Base-by-base conservation (phyloP, 2,113 vertebrate species). In the Blennius ocellaris region DNA sequence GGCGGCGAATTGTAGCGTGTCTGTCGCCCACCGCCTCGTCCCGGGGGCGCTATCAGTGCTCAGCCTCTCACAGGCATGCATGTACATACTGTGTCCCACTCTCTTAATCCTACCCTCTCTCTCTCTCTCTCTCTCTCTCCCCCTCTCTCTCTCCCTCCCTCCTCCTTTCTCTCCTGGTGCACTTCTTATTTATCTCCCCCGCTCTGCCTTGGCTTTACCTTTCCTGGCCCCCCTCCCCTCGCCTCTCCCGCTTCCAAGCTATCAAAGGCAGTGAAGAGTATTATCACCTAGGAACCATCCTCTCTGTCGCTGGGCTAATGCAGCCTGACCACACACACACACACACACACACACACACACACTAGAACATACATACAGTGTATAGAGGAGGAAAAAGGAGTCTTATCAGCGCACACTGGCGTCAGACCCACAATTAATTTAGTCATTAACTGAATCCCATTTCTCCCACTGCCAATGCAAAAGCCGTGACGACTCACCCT, bases 361-460 rank as follows among this genome's bases (percentile, higher is more conserved):
- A 57, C 60, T 49, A 15, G 70, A 69, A 70, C 4, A 14, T 49
- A 54, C 48, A 59, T 57, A 53, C 59, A 62, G 53, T 49, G 59
- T 39, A 69, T 21, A 59, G 14, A 58, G 8, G 7, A n/a, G 10
- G 15, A 55, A 21, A 12, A 11, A 67, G 59, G 50, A 64, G 74
- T 54, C 69, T 85, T 85, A 90, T 88, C 85, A 73, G 83, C 8
- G 4, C 17, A 62, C 7, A 37, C 69, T 69, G 69, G 74, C 54
- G 44, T 89, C 82, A 82, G 62, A 76, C 65, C 68, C 60, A 79
- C 87, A 87, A 83, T 90, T 90, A 85, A 88, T 90, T 89, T 87
- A 41, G 78, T 85, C 82, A 86, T 89, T 87, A 89, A 88, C 77
- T 7, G 71, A 84, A 87, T 90, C 82, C 82, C 86, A 78, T 86